A percentile compares a stretch with the other conserved stretches of the same genome.
Evolutionary conservation across 2,113 vertebrate species (phyloP).

Genomic region (Takifugu flavidus): DNA sequence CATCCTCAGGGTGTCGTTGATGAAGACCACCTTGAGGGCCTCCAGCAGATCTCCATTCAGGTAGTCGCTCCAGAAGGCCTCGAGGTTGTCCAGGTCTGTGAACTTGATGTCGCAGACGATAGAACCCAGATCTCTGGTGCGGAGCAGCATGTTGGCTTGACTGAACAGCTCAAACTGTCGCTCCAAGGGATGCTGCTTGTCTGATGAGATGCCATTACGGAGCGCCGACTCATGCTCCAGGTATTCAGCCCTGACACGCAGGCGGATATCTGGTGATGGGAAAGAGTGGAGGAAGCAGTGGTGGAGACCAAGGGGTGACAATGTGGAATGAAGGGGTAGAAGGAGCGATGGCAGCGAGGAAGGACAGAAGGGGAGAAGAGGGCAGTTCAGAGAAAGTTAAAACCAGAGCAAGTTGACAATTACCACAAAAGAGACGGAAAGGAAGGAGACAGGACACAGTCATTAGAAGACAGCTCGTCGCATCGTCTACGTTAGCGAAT

Average conservation of each 20-base stretch:
- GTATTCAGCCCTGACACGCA: slow-evolving; percentile 88
- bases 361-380: slow-evolving; percentile 3
- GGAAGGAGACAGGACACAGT: slow-evolving; percentile 35
- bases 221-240: slow-evolving; percentile 84
- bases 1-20: slow-evolving; percentile 84
- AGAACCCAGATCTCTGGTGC: slow-evolving; percentile 84
- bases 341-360: not conserved
- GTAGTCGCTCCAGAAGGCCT: slow-evolving; percentile 91
- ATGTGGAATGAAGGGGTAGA: not conserved
- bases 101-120: slow-evolving; percentile 93
- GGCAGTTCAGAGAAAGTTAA: slow-evolving; percentile 10
- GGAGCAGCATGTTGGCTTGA: slow-evolving; percentile 83
- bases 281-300: slow-evolving; percentile 23
- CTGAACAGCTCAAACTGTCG: slow-evolving; percentile 87
- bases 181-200: slow-evolving; percentile 82
- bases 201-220: slow-evolving; percentile 80
- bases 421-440: slow-evolving; percentile 15
- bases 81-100: slow-evolving; percentile 86
- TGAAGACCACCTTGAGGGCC: slow-evolving; percentile 88
- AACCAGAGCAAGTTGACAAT: slow-evolving; percentile 11
- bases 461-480: slow-evolving; percentile 6
- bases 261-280: slow-evolving; percentile 79
- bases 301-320: slow-evolving; percentile 13
- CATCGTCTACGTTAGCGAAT: not conserved
- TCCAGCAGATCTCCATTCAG: slow-evolving; percentile 86